Conservation (phyloP, 2,113 vertebrate genomes). For the Peucedramus taeniatus region DNA sequence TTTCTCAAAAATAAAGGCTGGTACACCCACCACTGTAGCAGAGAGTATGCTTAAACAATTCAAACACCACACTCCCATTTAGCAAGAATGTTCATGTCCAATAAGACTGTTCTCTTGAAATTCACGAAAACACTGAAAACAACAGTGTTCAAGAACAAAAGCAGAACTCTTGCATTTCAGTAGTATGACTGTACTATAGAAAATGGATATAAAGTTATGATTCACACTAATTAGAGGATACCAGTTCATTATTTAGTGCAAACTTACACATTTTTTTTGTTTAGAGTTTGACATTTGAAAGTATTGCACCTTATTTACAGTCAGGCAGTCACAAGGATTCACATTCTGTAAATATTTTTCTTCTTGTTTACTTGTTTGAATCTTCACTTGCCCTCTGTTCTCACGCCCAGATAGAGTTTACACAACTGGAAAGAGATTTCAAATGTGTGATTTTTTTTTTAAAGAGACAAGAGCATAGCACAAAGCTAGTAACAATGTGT, state of each 20-base stretch:
- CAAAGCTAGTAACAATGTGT: background rate
- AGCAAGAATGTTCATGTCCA: background rate
- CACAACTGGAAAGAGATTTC: background rate
- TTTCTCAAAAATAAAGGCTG: background rate
- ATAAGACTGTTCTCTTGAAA: background rate
- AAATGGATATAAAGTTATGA: background rate
- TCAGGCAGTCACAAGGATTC: background rate
- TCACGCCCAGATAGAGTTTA: background rate
- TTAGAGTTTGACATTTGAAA: background rate
- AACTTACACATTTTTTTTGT: background rate
- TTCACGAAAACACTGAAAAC: background rate
- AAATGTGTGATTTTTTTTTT: background rate
- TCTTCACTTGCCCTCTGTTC: background rate
- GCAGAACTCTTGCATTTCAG: background rate
- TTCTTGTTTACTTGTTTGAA: background rate
- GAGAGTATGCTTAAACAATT: background rate
- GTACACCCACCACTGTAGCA: background rate
- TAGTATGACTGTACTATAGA: background rate
- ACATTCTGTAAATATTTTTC: conserved; percentile 16
- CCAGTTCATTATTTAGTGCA: background rate
- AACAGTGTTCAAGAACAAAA: background rate
- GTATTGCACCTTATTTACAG: background rate
- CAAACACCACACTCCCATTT: background rate
- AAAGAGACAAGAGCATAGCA: background rate
- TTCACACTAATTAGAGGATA: background rate